phyloP scores from a whole-genome alignment of 2,888 invertebrate genomes.

The Galerucella nymphaeae region DNA sequence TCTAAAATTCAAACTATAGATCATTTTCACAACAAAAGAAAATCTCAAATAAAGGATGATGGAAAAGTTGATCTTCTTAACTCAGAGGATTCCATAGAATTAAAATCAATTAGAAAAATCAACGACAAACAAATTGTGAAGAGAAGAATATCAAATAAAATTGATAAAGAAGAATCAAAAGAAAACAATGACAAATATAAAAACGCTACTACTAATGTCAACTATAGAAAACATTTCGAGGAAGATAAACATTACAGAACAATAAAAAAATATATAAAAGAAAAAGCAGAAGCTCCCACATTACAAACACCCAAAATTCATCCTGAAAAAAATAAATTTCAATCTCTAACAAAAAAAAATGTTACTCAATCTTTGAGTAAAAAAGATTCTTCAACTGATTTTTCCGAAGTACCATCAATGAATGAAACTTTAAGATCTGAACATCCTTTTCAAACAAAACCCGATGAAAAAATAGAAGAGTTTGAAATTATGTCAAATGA shows the following conservation, averaged over 20 bases:
- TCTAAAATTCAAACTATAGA: background rate
- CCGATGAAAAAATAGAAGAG: background rate
- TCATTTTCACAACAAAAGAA: background rate
- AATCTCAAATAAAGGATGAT: slow-evolving; percentile 1
- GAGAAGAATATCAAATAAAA: background rate
- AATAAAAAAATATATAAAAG: background rate
- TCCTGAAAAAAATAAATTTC: background rate
- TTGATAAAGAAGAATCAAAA: background rate
- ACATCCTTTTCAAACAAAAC: background rate
- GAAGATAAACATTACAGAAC: background rate
- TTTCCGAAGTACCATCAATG: background rate
- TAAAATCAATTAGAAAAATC: background rate
- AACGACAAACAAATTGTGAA: background rate
- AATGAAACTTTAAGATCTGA: background rate
- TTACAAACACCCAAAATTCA: background rate
- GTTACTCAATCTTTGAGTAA: background rate
- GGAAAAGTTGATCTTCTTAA: background rate
- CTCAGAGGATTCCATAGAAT: background rate
- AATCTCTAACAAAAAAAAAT: background rate
- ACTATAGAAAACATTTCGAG: background rate
- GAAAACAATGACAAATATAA: background rate
- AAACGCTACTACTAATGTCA: background rate
- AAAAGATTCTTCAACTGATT: background rate
- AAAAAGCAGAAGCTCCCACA: background rate
- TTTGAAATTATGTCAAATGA: background rate